A percentile compares a stretch with the other conserved stretches of the same genome.
phyloP scores from a whole-genome alignment of 37 sponge, comb jelly and placozoan genomes.

The Dysidea cf. avara region DNA sequence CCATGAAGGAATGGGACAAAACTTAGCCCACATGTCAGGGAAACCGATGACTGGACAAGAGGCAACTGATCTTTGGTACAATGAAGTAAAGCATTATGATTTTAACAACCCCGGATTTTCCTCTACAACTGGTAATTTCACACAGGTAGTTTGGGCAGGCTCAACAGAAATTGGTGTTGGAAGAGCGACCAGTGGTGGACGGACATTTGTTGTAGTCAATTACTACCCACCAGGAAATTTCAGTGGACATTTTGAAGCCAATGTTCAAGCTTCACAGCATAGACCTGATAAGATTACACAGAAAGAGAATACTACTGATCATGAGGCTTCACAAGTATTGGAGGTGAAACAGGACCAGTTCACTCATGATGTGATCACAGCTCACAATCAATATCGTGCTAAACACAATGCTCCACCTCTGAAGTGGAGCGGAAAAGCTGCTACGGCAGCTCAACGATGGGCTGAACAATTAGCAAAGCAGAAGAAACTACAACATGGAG shows the following conservation, averaged over 20 bases:
- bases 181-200: slow-evolving; percentile 27
- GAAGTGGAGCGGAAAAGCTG: slow-evolving; percentile 55
- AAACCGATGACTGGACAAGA: slow-evolving; percentile 43
- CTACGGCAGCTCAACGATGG: slow-evolving; percentile 75
- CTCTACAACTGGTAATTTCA: slow-evolving; percentile 86
- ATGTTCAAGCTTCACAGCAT: slow-evolving; percentile 46
- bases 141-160: slow-evolving; percentile 88
- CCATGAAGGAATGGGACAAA: slow-evolving; percentile 84
- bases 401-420: slow-evolving; percentile 75
- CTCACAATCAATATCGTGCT: slow-evolving; percentile 74
- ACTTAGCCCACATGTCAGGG: slow-evolving; percentile 65
- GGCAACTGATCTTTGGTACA: slow-evolving; percentile 77
- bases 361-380: slow-evolving; percentile 41
- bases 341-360: slow-evolving; percentile 50
- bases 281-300: too few species aligned
- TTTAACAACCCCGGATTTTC: slow-evolving; percentile 69
- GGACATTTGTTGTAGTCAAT: too few species aligned
- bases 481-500: slow-evolving; percentile 65
- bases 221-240: slow-evolving; percentile 85
- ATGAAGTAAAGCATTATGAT: slow-evolving; percentile 76
- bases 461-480: slow-evolving; percentile 67
- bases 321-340: too few species aligned
- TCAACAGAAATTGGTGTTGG: slow-evolving; percentile 79
- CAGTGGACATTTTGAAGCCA: slow-evolving; percentile 45
- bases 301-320: too few species aligned